phyloP scores from a whole-genome alignment of 2,797 vertebrate species.

The Mormyrus hasselquistii region DNA sequence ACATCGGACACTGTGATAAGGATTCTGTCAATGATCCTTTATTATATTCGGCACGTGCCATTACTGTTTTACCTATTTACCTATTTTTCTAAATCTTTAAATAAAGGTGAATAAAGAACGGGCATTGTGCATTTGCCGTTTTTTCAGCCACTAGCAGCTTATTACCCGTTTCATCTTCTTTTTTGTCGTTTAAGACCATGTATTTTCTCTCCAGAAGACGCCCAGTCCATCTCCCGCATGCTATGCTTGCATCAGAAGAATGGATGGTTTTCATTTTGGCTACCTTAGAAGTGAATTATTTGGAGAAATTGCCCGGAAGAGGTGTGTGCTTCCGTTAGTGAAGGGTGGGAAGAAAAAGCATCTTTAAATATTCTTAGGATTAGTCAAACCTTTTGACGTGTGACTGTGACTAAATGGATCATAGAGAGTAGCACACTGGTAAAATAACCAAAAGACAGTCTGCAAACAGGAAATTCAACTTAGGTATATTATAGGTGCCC shows the following conservation, averaged over 20 bases:
- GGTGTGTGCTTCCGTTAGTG: background rate
- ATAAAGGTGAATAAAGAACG: background rate
- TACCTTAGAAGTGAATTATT: background rate
- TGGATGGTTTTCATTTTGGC: background rate
- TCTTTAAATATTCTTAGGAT: background rate
- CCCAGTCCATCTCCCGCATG: background rate
- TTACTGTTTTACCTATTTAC: background rate
- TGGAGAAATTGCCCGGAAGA: background rate
- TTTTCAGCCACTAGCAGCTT: background rate
- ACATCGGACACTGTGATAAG: background rate
- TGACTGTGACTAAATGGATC: background rate
- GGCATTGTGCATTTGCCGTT: background rate
- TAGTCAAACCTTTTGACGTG: slow-evolving; percentile 1
- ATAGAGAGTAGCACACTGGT: background rate
- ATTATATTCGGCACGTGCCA: background rate
- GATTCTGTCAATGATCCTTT: background rate
- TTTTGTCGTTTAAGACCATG: background rate
- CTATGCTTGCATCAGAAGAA: background rate
- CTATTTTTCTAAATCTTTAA: background rate
- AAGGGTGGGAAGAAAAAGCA: background rate
- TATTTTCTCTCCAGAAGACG: background rate
- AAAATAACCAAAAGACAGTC: background rate
- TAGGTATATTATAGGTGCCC: background rate
- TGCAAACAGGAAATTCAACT: background rate
- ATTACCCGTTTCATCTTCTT: background rate